phyloP scores from a whole-genome alignment of 1,140 invertebrate genomes.

The Pygmarrhopalites habei region DNA sequence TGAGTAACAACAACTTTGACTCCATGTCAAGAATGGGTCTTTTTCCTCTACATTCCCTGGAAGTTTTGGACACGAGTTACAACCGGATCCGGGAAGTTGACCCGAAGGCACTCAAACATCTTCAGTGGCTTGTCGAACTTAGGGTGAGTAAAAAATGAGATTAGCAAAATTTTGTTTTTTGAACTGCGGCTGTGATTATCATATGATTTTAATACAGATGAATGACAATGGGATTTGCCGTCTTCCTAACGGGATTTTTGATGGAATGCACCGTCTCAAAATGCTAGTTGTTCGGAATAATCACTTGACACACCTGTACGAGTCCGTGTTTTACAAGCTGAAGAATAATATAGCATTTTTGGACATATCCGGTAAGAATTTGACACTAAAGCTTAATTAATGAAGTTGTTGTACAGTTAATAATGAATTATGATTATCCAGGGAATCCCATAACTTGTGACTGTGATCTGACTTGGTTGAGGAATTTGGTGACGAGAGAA shows the following conservation, averaged over 20 bases:
- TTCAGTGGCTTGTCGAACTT: conserved; percentile 77
- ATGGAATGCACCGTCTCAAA: conserved; percentile 69
- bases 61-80: conserved; percentile 65
- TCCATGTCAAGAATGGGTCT: conserved; percentile 63
- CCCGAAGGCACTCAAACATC: conserved; percentile 53
- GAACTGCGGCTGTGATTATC: too few species aligned
- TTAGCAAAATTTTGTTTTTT: too few species aligned
- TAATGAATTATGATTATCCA: too few species aligned
- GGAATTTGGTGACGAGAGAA: conserved; percentile 35
- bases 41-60: conserved; percentile 61
- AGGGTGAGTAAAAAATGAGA: conserved; percentile 50
- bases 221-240: conserved; percentile 47
- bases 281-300: conserved; percentile 72
- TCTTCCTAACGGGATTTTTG: conserved; percentile 60
- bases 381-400: too few species aligned
- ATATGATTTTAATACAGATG: conserved; percentile 46
- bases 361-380: conserved; percentile 76
- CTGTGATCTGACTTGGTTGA: conserved; percentile 69
- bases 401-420: too few species aligned
- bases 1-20: conserved; percentile 58
- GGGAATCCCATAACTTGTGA: conserved; percentile 74
- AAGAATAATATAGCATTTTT: conserved; percentile 70
- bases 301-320: conserved; percentile 62
- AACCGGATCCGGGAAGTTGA: conserved; percentile 66
- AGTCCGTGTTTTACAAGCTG: conserved; percentile 64